A percentile compares a stretch with the other conserved stretches of the same genome.
Conservation (phyloP, 2,888 invertebrate genomes). For the Amitus sp. region DNA sequence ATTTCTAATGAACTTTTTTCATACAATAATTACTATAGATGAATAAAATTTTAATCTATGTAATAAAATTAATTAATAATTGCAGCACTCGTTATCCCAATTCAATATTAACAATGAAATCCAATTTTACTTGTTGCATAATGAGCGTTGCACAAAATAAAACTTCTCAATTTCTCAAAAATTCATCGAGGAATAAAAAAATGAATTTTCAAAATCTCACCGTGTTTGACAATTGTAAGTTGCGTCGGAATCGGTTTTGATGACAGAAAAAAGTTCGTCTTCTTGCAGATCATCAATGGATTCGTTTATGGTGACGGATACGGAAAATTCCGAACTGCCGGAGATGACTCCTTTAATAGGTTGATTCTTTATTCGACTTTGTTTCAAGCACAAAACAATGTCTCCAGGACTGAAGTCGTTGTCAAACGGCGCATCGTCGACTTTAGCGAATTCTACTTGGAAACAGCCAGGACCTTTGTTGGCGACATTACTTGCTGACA, state of each 20-base stretch:
- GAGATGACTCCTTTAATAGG: slow-evolving; percentile 41
- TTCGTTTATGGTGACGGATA: slow-evolving; percentile 41
- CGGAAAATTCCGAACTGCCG: slow-evolving; percentile 36
- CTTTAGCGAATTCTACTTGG: slow-evolving; percentile 43
- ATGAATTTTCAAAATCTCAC: slow-evolving; percentile 26
- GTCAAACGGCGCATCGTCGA: slow-evolving; percentile 41
- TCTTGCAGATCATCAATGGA: slow-evolving; percentile 41
- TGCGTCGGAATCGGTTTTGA: slow-evolving; percentile 48
- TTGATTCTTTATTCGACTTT: slow-evolving; percentile 33
- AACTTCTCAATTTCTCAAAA: no score
- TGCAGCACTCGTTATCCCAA: no score
- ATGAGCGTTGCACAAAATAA: no score
- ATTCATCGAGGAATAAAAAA: no score
- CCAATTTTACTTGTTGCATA: no score
- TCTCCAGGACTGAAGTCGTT: slow-evolving; percentile 45
- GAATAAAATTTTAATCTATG: no score
- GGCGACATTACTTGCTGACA: slow-evolving; percentile 39
- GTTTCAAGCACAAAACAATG: slow-evolving; percentile 44
- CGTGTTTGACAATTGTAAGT: slow-evolving; percentile 47
- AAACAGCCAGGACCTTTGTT: slow-evolving; percentile 39
- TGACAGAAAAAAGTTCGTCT: slow-evolving; percentile 43
- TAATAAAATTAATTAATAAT: no score
- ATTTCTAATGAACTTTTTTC: no score
- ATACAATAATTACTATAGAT: no score
- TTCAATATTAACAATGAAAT: no score